Conservation (phyloP, 2,888 invertebrate genomes). For the Neocrepidodera transversa region DNA sequence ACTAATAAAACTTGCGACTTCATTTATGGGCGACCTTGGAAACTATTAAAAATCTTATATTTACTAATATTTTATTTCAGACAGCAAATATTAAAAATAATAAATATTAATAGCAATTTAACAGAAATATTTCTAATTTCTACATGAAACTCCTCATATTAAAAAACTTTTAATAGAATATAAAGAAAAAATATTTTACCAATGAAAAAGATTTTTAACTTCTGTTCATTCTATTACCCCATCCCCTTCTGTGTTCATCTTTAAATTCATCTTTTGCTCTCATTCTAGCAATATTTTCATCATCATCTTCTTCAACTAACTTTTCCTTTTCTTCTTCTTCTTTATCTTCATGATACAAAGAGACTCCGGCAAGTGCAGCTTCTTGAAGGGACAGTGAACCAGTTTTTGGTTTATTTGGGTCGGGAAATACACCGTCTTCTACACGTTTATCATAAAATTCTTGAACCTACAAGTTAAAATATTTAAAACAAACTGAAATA, state of each 20-base stretch:
- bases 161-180: too few relatives aligned
- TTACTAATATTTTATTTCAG: too few relatives aligned
- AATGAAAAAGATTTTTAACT: slow-evolving; percentile 64
- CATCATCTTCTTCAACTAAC: slow-evolving; percentile 75
- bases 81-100: too few relatives aligned
- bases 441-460: slow-evolving; percentile 92
- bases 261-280: slow-evolving; percentile 86
- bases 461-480: slow-evolving; percentile 64
- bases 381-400: slow-evolving; percentile 54
- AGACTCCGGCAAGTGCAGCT: slow-evolving; percentile 54
- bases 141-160: neutral
- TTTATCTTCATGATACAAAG: slow-evolving; percentile 62
- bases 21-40: too few relatives aligned
- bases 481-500: too few relatives aligned
- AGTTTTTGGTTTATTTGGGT: slow-evolving; percentile 54
- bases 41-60: too few relatives aligned
- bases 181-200: neutral
- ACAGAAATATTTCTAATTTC: neutral
- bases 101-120: neutral
- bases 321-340: slow-evolving; percentile 70
- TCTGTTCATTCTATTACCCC: slow-evolving; percentile 84
- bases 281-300: slow-evolving; percentile 69
- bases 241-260: slow-evolving; percentile 85
- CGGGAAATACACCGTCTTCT: slow-evolving; percentile 63
- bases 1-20: too few relatives aligned